A percentile compares a stretch with the other conserved stretches of the same genome.
Evolutionary conservation across 1,140 invertebrate species (phyloP).

Genomic region (Tetraneura akinire): DNA sequence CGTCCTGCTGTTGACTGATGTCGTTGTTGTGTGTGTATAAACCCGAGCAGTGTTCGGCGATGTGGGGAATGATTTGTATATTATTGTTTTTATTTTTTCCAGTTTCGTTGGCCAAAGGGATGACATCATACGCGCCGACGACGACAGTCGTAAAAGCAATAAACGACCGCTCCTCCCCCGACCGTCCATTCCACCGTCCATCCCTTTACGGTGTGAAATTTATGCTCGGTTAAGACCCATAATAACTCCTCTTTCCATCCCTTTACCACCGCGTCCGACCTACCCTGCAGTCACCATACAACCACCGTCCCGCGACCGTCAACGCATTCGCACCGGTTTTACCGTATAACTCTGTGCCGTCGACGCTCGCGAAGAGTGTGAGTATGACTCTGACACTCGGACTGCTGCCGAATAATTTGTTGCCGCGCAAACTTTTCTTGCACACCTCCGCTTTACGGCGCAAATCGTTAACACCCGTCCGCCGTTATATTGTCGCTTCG

Average conservation of each 20-base stretch:
- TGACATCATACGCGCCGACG: slow-evolving; percentile 15
- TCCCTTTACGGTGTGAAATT: neutral
- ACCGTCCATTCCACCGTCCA: too few species aligned
- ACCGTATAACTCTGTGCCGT: neutral
- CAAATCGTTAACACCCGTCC: neutral
- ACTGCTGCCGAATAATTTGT: slow-evolving; percentile 38
- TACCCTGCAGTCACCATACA: neutral
- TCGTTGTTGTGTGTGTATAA: neutral
- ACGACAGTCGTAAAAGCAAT: slow-evolving; percentile 38
- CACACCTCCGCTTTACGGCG: neutral
- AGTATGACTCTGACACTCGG: slow-evolving; percentile 45
- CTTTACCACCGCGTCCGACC: neutral
- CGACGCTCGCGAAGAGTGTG: neutral
- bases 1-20: too few species aligned
- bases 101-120: slow-evolving; percentile 26
- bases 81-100: slow-evolving; percentile 6
- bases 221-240: slow-evolving; percentile 15
- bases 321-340: slow-evolving; percentile 25
- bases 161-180: slow-evolving; percentile 19
- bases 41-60: neutral
- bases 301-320: slow-evolving; percentile 1
- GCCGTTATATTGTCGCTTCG: neutral
- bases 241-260: neutral
- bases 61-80: slow-evolving; percentile 18
- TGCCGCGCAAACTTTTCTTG: slow-evolving; percentile 30